Conservation (phyloP, 2,113 vertebrate genomes). For the Vidua chalybeata region DNA sequence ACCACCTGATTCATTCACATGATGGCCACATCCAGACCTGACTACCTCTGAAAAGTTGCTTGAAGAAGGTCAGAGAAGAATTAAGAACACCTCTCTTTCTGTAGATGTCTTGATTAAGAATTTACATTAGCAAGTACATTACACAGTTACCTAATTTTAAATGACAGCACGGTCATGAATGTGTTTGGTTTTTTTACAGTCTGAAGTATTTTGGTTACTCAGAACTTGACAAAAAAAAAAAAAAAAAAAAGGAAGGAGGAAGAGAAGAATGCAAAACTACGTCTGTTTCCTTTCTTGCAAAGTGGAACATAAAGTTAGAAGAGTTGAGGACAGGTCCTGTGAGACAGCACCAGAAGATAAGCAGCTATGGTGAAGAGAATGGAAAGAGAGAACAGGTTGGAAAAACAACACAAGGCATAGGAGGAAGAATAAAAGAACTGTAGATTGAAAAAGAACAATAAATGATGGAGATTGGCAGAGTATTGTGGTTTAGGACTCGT, state of each 20-base stretch:
- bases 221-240: neutral
- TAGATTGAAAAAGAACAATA: neutral
- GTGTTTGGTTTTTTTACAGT: neutral
- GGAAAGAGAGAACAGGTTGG: neutral
- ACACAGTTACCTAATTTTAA: neutral
- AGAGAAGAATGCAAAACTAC: neutral
- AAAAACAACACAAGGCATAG: neutral
- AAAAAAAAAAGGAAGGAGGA: neutral
- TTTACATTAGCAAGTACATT: neutral
- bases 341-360: neutral
- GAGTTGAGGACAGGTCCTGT: neutral
- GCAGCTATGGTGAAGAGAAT: neutral
- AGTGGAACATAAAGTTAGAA: neutral
- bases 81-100: neutral
- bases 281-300: neutral
- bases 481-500: neutral
- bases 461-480: neutral
- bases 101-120: neutral
- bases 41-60: neutral
- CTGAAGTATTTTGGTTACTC: neutral
- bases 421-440: neutral
- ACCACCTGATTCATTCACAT: neutral
- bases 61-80: neutral
- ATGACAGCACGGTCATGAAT: neutral
- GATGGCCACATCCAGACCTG: neutral